These are phyloP conservation scores for Micrasema longulum DNA, from an alignment of 1,140 invertebrate genomes.

Conservation along the genomic window DNA sequence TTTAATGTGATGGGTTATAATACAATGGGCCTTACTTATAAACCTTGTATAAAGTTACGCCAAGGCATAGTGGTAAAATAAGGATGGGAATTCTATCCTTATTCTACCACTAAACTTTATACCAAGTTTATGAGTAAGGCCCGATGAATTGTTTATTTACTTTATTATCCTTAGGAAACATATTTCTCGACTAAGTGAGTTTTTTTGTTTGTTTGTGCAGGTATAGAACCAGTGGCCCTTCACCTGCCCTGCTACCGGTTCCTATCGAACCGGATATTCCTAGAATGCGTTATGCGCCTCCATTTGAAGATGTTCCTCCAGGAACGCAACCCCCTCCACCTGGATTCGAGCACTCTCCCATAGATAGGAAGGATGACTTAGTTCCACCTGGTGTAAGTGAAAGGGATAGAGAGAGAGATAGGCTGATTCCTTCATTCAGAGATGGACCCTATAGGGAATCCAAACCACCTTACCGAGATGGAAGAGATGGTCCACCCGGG, in stretches of 20 bases:
- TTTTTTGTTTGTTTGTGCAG: slow-evolving; percentile 27
- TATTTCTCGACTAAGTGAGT: background rate
- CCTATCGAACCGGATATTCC: slow-evolving; percentile 58
- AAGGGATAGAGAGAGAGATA: slow-evolving; percentile 59
- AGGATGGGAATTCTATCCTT: too few species aligned
- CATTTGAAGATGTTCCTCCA: slow-evolving; percentile 65
- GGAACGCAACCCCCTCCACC: slow-evolving; percentile 68
- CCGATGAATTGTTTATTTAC: too few species aligned
- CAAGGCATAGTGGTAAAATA: too few species aligned
- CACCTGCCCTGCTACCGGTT: slow-evolving; percentile 17
- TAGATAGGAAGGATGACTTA: slow-evolving; percentile 62
- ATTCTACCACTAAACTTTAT: too few species aligned
- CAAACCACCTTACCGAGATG: slow-evolving; percentile 28
- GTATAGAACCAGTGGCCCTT: slow-evolving; percentile 38
- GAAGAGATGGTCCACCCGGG: slow-evolving; percentile 35
- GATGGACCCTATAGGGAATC: slow-evolving; percentile 56
- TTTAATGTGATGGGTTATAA: too few species aligned
- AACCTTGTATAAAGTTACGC: too few species aligned
- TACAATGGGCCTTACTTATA: too few species aligned
- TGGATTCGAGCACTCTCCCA: slow-evolving; percentile 66
- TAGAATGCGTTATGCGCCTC: slow-evolving; percentile 61
- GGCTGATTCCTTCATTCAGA: slow-evolving; percentile 56
- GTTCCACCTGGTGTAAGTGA: slow-evolving; percentile 57
- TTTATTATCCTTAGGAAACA: too few species aligned
- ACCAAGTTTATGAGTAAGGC: too few species aligned